Evolutionary conservation across 2,888 invertebrate genomes (phyloP).

Genomic region (Julus scandinavius): DNA sequence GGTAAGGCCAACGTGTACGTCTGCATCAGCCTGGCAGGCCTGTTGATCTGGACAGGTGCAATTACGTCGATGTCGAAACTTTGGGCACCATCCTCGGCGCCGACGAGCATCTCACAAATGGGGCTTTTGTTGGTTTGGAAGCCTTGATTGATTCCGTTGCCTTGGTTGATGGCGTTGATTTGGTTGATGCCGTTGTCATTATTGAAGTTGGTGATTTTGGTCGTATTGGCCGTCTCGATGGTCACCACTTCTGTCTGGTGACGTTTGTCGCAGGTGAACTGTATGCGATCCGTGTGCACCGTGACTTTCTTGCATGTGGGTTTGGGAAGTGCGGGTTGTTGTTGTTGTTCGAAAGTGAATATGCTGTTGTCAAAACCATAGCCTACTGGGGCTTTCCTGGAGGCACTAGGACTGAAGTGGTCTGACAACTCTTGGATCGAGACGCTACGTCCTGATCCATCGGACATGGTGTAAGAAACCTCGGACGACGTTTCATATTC

Average conservation of each 20-base stretch:
- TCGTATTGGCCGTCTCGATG: not conserved
- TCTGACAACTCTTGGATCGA: not conserved
- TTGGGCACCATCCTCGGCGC: not conserved
- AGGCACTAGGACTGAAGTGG: not conserved
- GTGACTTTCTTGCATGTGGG: not conserved
- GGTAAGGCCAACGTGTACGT: slow-evolving; percentile 25
- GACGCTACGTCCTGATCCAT: not conserved
- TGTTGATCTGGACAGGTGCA: not conserved
- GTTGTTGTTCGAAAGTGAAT: not conserved
- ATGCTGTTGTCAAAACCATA: not conserved
- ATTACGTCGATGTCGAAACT: not conserved
- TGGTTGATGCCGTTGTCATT: not conserved
- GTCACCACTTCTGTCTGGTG: not conserved
- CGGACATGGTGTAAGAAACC: not conserved
- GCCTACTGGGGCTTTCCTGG: not conserved
- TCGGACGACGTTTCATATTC: not conserved
- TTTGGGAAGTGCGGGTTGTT: not conserved
- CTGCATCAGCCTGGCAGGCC: not conserved
- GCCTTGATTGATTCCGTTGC: not conserved
- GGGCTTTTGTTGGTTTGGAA: not conserved
- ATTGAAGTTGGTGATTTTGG: not conserved
- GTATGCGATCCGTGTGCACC: not conserved
- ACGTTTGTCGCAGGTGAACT: not conserved
- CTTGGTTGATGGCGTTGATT: not conserved
- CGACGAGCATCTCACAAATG: not conserved